A percentile compares a stretch with the other conserved stretches of the same genome.
These are phyloP conservation scores for Colletes collaris DNA, from an alignment of 2,888 invertebrate genomes.

Conservation along the genomic window DNA sequence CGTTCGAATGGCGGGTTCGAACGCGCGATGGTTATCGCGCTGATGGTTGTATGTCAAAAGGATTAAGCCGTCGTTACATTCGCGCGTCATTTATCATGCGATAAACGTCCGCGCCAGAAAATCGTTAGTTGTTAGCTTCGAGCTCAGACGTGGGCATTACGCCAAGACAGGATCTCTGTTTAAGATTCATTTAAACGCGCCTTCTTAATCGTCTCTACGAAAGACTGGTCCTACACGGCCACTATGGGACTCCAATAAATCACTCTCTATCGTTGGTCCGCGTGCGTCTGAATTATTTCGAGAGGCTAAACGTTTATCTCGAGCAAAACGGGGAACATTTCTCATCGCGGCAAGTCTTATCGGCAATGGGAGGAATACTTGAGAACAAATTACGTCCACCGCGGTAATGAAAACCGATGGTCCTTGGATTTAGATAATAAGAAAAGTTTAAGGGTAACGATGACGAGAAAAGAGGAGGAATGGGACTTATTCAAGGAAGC, in stretches of 20 bases:
- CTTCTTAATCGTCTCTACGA: conserved; percentile 15
- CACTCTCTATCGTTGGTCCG: conserved; percentile 7
- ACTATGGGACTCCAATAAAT: conserved; percentile 22
- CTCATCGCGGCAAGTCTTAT: conserved; percentile 11
- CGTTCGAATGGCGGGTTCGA: not conserved
- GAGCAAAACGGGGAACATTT: not conserved
- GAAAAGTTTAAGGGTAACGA: conserved; percentile 63
- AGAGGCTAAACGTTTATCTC: not conserved
- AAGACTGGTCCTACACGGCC: not conserved
- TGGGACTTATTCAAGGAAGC: conserved; percentile 14
- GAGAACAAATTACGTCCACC: conserved; percentile 33
- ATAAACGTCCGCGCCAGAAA: conserved; percentile 67
- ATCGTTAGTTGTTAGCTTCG: conserved; percentile 61
- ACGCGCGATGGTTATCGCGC: conserved; percentile 39
- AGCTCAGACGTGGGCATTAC: conserved; percentile 58
- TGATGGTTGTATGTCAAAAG: conserved; percentile 61
- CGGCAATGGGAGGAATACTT: conserved; percentile 5
- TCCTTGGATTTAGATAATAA: conserved; percentile 55
- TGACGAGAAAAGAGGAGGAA: conserved; percentile 39
- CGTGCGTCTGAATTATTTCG: conserved; percentile 26
- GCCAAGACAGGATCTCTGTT: conserved; percentile 23
- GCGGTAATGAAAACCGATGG: conserved; percentile 46
- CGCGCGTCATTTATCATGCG: conserved; percentile 74
- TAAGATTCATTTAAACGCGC: conserved; percentile 29
- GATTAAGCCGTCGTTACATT: conserved; percentile 75